Conservation (phyloP, 2,888 invertebrate species). For the Scaptodrosophila latifasciaeformis region DNA sequence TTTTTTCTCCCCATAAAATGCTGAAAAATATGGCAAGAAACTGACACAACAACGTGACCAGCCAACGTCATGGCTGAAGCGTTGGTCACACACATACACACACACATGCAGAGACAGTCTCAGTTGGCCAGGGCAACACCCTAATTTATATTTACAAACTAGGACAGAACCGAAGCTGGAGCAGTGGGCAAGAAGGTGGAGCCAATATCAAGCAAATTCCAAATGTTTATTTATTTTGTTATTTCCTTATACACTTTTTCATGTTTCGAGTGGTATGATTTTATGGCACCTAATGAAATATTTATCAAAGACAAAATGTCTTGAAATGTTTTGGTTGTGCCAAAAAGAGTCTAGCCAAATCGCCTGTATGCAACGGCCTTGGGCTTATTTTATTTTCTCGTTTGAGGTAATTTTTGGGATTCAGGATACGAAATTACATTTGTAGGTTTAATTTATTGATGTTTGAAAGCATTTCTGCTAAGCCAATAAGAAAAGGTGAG, state of each 20-base stretch:
- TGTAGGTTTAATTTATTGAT: constrained; percentile 66
- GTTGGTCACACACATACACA: background rate
- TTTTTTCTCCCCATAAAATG: constrained; percentile 46
- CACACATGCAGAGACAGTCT: background rate
- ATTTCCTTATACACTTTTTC: constrained; percentile 16
- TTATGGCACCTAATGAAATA: too few species aligned
- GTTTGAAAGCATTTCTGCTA: constrained; percentile 38
- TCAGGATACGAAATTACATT: constrained; percentile 57
- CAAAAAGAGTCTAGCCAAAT: too few species aligned
- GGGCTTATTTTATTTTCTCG: constrained; percentile 11
- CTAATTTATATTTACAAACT: constrained; percentile 53
- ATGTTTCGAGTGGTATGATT: too few species aligned
- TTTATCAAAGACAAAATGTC: too few species aligned
- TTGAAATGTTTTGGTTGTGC: background rate
- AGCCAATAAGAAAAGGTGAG: background rate
- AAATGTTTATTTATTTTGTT: constrained; percentile 37
- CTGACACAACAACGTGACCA: constrained; percentile 16
- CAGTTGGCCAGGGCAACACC: constrained; percentile 53
- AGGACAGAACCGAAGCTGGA: background rate
- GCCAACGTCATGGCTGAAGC: background rate
- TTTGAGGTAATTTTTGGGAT: background rate
- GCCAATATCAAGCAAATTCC: constrained; percentile 17
- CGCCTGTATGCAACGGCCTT: too few species aligned
- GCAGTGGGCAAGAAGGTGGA: constrained; percentile 32
- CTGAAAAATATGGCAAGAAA: constrained; percentile 43